phyloP scores from a whole-genome alignment of 1,140 invertebrate species.

The Tribolium madens region DNA sequence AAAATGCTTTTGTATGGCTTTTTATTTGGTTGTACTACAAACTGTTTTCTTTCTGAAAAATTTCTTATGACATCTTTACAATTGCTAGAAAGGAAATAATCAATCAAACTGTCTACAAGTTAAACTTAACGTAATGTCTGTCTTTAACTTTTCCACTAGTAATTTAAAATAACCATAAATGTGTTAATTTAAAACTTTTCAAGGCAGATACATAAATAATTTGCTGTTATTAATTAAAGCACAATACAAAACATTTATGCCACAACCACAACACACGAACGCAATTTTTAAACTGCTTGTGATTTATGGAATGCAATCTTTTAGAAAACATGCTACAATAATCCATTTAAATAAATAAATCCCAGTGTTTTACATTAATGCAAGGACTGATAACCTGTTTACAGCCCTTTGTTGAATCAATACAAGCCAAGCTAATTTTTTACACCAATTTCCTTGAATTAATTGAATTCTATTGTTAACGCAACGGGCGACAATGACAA shows the following conservation, averaged over 20 bases:
- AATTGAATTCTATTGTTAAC: constrained; percentile 21
- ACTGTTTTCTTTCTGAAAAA: background rate
- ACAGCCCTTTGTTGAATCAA: background rate
- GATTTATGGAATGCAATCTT: constrained; percentile 24
- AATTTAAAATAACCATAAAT: background rate
- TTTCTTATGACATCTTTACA: background rate
- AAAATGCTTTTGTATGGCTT: no score
- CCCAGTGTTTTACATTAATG: background rate
- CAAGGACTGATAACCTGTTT: background rate
- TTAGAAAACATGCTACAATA: background rate
- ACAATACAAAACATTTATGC: background rate
- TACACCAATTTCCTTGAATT: constrained; percentile 22
- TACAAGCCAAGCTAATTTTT: background rate
- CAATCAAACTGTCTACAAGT: background rate
- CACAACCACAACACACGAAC: constrained; percentile 12
- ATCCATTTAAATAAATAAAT: constrained; percentile 15
- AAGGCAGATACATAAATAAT: constrained; percentile 11
- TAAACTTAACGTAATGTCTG: background rate
- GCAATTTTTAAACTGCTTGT: constrained; percentile 8
- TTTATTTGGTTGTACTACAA: no score
- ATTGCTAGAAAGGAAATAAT: background rate
- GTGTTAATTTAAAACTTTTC: background rate
- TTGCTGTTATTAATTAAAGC: background rate
- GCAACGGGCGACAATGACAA: background rate
- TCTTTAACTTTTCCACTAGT: background rate